phyloP scores from a whole-genome alignment of 2,113 vertebrate species.

The Abramis brama region DNA sequence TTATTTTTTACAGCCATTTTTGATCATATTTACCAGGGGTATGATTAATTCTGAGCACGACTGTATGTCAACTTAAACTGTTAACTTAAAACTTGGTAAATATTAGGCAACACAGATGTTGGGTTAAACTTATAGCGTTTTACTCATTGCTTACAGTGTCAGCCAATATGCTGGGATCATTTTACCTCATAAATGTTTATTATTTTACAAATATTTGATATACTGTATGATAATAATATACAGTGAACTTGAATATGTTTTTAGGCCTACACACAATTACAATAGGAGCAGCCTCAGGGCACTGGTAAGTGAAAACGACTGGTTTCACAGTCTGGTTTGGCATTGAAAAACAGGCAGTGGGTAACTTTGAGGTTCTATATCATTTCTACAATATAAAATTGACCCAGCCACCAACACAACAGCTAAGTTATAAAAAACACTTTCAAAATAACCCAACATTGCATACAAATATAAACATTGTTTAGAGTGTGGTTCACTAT shows the following conservation, averaged over 20 bases:
- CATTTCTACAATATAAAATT: not conserved
- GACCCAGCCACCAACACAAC: not conserved
- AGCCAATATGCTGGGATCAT: not conserved
- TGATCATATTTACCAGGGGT: no score
- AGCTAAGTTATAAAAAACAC: not conserved
- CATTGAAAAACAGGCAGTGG: not conserved
- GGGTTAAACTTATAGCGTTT: not conserved
- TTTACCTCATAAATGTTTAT: not conserved
- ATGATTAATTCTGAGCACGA: no score
- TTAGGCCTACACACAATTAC: not conserved
- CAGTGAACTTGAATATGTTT: not conserved
- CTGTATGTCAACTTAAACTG: not conserved
- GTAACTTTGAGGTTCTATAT: not conserved
- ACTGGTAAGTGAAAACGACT: not conserved
- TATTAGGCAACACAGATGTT: not conserved
- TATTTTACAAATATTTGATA: not conserved
- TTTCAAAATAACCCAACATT: not conserved
- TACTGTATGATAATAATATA: not conserved
- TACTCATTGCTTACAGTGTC: not conserved
- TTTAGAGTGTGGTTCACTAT: not conserved
- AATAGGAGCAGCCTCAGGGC: not conserved
- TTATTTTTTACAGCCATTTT: no score
- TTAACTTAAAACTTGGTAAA: not conserved
- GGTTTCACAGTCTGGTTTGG: not conserved
- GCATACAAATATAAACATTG: not conserved